These are phyloP conservation scores for Pelusios castaneus DNA, from an alignment of 2,113 vertebrate species.

Conservation along the genomic window DNA sequence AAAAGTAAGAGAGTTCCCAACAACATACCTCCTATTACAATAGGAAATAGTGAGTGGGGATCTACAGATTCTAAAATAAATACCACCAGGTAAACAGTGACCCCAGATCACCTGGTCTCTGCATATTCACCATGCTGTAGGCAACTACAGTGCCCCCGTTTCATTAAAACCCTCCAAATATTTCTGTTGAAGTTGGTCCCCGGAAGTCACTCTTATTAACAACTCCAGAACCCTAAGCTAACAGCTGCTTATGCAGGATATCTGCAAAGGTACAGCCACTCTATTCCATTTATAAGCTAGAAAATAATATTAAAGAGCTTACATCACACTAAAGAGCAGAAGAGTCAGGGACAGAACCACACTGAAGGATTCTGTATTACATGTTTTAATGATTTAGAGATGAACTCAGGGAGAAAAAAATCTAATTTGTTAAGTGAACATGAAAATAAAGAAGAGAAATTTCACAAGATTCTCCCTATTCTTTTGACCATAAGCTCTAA, in stretches of 20 bases:
- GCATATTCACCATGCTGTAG: background rate
- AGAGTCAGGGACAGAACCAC: background rate
- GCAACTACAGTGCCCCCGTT: background rate
- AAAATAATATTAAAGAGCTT: background rate
- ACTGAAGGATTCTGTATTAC: background rate
- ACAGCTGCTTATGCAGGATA: background rate
- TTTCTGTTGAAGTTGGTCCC: slow-evolving; percentile 16
- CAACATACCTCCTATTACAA: background rate
- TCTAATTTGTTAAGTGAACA: background rate
- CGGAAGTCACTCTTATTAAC: background rate
- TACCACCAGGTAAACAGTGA: background rate
- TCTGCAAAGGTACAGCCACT: accelerated
- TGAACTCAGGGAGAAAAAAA: accelerated
- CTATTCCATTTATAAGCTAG: background rate
- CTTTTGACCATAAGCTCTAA: background rate
- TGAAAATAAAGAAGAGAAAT: background rate
- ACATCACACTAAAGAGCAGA: background rate
- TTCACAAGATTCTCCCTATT: background rate
- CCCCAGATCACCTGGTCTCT: background rate
- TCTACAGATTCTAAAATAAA: background rate
- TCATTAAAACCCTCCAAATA: background rate
- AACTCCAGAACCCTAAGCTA: background rate
- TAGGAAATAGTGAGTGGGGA: background rate
- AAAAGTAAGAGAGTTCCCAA: background rate
- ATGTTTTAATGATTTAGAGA: background rate